Evolutionary conservation across 1,140 invertebrate species (phyloP).

Genomic region (Stegodyphus dumicola): DNA sequence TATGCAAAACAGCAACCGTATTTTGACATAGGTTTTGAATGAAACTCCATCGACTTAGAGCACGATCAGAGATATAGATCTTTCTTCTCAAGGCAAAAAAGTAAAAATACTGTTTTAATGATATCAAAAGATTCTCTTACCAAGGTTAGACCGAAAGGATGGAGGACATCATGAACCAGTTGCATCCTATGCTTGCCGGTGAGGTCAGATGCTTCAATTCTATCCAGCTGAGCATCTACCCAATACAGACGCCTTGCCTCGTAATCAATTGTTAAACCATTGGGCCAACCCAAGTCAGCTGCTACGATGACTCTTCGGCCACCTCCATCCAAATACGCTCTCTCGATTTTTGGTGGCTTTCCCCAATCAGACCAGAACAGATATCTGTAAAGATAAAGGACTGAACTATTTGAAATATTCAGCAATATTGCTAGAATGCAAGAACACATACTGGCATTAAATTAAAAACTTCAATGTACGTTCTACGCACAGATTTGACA

Average conservation of each 20-base stretch:
- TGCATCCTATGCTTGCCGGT: constrained; percentile 68
- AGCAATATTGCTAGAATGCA: background rate
- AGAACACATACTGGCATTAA: background rate
- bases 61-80: too few species aligned
- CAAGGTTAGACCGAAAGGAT: constrained; percentile 82
- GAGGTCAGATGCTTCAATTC: constrained; percentile 72
- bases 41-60: too few species aligned
- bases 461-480: background rate
- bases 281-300: constrained; percentile 70
- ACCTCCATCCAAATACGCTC: constrained; percentile 70
- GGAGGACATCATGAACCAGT: constrained; percentile 71
- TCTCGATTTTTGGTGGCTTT: constrained; percentile 70
- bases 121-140: constrained; percentile 67
- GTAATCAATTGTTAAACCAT: constrained; percentile 69
- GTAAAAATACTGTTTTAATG: background rate
- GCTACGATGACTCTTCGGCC: constrained; percentile 72
- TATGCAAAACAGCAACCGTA: too few species aligned
- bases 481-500: too few species aligned
- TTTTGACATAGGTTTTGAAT: too few species aligned
- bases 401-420: background rate
- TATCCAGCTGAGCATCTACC: constrained; percentile 69
- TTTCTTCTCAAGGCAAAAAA: background rate
- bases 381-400: constrained; percentile 46
- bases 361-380: constrained; percentile 72
- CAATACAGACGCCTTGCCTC: constrained; percentile 67